A percentile compares a stretch with the other conserved stretches of the same genome.
These are phyloP conservation scores for Xiphorhynchus erythropygius DNA, from an alignment of 2,797 vertebrate species.

Conservation along the genomic window DNA sequence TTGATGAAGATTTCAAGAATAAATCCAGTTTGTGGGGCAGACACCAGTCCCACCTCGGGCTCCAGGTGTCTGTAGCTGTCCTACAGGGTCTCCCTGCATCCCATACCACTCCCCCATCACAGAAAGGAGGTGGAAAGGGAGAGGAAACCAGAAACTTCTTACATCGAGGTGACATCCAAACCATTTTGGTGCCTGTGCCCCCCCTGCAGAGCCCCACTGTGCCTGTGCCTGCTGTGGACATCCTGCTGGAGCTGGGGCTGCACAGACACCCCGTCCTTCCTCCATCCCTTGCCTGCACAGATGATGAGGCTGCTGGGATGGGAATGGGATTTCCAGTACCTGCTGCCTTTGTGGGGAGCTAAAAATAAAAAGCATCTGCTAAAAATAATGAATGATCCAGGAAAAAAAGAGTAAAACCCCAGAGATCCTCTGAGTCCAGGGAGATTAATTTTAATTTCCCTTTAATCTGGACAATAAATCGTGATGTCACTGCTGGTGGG, in stretches of 20 bases:
- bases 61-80: too few relatives aligned
- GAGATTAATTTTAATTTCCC: constrained; percentile 39
- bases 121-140: rapidly evolving
- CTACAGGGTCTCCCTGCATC: not conserved
- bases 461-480: not conserved
- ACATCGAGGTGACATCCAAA: not conserved
- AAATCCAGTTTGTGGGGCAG: too few relatives aligned
- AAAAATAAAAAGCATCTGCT: constrained; percentile 24
- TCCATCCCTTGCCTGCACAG: not conserved
- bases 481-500: rapidly evolving
- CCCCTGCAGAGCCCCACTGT: not conserved
- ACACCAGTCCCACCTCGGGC: too few relatives aligned
- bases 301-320: too few relatives aligned
- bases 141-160: not conserved
- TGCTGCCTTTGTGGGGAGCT: not conserved
- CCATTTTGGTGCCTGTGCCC: rapidly evolving
- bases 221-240: rapidly evolving
- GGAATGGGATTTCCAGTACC: not conserved
- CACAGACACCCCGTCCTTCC: not conserved
- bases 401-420: not conserved
- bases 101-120: rapidly evolving
- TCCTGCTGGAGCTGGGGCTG: not conserved
- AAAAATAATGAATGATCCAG: not conserved
- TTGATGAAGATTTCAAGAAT: too few relatives aligned
- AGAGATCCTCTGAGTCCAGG: not conserved